Evolutionary conservation across 1,140 invertebrate species (phyloP), one percentile per base, ranked within the genome.

Genomic region (Bombus huntii): DNA sequence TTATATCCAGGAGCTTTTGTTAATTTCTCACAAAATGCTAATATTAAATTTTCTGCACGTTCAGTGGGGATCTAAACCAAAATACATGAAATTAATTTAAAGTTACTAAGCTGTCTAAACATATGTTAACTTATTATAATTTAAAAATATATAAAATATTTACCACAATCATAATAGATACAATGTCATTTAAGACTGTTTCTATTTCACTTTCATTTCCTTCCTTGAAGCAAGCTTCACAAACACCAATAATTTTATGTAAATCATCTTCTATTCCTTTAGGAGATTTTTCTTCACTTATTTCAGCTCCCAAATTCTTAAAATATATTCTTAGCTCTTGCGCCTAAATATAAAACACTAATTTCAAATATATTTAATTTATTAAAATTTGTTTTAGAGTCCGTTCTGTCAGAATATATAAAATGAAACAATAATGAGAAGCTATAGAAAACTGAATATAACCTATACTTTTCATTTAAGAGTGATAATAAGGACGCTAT

Each of bases 231-330:
- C 98, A 98, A 71, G 98, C 96, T 94, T 99, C 98, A 93, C 98
- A 99, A 13, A 98, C 98, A 78, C 98, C 98, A 92, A 99, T 98
- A 88, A 99, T 98, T 95, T 99, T 98, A 93, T 98, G 97, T 82
- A 99, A 96, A 96, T 99, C 98, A 96, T 98, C 98, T 94, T 98
- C 98, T 89, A 99, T 97, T 18, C 98, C 98, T 95, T 98, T 98
- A 2, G 97, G 96, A 13, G 97, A 97, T 92, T 98, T 98, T 93
- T 99, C 98, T 92, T 98, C 97, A 5, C 98, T 98, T 89, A 99
- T 98, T 95, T 98, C 98, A 44, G 98, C 98, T 53, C 98, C 98
- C 34, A 99, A 96, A 87, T 97, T 97, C 95, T 99, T 99, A 88
- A 99, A 97, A 95, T 98, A 99, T 75, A 96, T 97, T 87, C 98